phyloP scores from a whole-genome alignment of 2,888 invertebrate genomes.

The Biston stratarius region DNA sequence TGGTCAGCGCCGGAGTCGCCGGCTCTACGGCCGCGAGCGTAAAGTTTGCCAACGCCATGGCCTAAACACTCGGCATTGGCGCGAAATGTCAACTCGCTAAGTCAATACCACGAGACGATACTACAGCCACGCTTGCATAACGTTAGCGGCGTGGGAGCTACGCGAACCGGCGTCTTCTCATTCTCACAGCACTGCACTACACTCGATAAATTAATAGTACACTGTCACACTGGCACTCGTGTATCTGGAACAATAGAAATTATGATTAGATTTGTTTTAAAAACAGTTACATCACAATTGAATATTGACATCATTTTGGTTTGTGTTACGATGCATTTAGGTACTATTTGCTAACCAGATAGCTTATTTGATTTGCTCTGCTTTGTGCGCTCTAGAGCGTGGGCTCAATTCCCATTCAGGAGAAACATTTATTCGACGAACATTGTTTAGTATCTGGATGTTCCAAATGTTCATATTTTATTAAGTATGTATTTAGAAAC shows the following conservation, averaged over 20 bases:
- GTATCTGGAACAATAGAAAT: slow-evolving; percentile 70
- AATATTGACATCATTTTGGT: background rate
- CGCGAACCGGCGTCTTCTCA: slow-evolving; percentile 65
- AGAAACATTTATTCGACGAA: too few relatives aligned
- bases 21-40: slow-evolving; percentile 69
- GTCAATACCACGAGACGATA: slow-evolving; percentile 60
- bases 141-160: slow-evolving; percentile 62
- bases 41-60: slow-evolving; percentile 81
- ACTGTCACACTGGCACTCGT: slow-evolving; percentile 54
- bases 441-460: too few relatives aligned
- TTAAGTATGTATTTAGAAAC: too few relatives aligned
- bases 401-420: too few relatives aligned
- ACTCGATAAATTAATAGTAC: slow-evolving; percentile 45
- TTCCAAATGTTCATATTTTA: too few relatives aligned
- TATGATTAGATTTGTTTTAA: slow-evolving; percentile 8
- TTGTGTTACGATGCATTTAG: background rate
- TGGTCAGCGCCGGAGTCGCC: slow-evolving; percentile 69
- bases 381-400: too few relatives aligned
- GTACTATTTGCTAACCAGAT: background rate
- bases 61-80: slow-evolving; percentile 74
- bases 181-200: slow-evolving; percentile 67
- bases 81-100: slow-evolving; percentile 71
- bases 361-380: too few relatives aligned
- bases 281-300: background rate
- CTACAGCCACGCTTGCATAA: slow-evolving; percentile 72